These are phyloP conservation scores for Microhierax caerulescens DNA, from an alignment of 2,797 vertebrate species.

Conservation along the genomic window DNA sequence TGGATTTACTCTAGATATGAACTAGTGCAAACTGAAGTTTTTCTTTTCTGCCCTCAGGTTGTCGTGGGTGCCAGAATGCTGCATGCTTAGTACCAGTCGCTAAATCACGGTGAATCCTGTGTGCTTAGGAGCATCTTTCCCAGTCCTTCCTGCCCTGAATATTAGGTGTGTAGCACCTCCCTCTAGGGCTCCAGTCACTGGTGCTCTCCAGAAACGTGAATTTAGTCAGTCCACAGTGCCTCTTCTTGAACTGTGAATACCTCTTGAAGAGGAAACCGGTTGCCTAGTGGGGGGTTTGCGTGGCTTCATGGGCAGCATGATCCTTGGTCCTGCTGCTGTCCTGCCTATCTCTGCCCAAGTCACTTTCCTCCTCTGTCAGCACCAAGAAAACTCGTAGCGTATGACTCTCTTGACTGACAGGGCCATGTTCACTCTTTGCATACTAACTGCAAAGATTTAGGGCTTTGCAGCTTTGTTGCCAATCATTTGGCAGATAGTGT, in stretches of 20 bases:
- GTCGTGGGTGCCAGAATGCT: neutral
- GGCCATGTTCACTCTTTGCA: neutral
- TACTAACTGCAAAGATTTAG: neutral
- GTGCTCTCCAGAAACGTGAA: neutral
- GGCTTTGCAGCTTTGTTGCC: neutral
- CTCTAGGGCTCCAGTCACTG: neutral
- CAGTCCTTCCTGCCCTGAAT: neutral
- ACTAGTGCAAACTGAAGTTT: neutral
- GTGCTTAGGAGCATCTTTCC: neutral
- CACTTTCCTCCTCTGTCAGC: neutral
- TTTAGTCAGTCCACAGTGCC: neutral
- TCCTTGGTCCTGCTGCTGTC: neutral
- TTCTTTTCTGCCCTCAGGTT: neutral
- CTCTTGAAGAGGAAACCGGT: neutral
- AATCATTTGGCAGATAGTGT: neutral
- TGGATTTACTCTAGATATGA: neutral
- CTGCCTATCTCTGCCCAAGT: neutral
- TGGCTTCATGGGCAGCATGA: neutral
- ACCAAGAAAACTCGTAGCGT: neutral
- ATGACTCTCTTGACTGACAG: neutral
- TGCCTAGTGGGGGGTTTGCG: neutral
- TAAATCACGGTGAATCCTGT: neutral
- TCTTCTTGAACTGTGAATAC: neutral
- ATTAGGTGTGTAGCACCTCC: neutral
- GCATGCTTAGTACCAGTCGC: neutral